Conservation (phyloP, 2,113 vertebrate genomes). For the Pantherophis guttatus region DNA sequence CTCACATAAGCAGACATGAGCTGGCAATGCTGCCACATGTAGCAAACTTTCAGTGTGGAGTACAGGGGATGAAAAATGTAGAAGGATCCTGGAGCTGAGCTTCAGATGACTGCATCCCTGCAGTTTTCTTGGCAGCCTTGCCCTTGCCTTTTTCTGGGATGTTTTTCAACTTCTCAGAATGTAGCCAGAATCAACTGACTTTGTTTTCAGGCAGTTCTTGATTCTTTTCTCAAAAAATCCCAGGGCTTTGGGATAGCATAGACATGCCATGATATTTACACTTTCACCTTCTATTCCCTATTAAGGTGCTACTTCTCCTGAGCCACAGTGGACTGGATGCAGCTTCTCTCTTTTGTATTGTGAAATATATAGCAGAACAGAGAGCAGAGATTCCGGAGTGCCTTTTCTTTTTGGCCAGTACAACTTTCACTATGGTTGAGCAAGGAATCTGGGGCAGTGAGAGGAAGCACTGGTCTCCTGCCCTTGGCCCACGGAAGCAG, state of each 20-base stretch:
- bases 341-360: not conserved
- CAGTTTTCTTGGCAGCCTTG: not conserved
- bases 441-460: slow-evolving; percentile 24
- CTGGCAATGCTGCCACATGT: not conserved
- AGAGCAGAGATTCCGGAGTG: not conserved
- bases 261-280: not conserved
- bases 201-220: no score
- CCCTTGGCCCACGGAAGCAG: slow-evolving; percentile 14
- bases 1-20: not conserved
- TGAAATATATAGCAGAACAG: not conserved
- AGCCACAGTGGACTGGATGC: not conserved
- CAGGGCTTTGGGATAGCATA: not conserved
- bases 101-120: not conserved
- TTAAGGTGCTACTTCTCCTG: not conserved
- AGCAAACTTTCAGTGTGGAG: not conserved
- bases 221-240: not conserved
- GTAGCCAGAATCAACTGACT: not conserved
- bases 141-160: not conserved
- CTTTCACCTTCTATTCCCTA: not conserved
- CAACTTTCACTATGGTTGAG: not conserved
- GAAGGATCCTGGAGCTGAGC: not conserved
- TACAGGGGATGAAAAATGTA: not conserved
- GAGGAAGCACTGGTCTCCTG: not conserved
- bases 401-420: not conserved
- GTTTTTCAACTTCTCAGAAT: not conserved